Conservation (phyloP, 2,888 invertebrate species). For the Heteromurus nitidus region DNA sequence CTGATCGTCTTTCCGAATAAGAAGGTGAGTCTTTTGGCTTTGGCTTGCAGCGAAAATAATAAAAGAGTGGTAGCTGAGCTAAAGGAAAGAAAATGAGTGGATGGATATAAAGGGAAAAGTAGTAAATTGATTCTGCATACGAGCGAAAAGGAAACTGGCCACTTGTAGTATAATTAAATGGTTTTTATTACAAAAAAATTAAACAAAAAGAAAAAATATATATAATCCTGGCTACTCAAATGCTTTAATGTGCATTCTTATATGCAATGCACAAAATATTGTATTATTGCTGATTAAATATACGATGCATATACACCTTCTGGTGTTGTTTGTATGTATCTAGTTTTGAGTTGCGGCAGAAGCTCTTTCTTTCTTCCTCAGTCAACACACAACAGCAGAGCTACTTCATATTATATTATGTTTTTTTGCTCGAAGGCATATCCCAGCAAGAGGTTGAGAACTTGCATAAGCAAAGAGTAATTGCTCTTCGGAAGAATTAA, state of each 20-base stretch:
- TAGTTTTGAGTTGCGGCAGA: conserved; percentile 38
- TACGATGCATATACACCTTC: neutral
- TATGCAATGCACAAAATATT: neutral
- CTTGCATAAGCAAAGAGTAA: conserved; percentile 56
- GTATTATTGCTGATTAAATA: neutral
- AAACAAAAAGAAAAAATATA: conserved; percentile 8
- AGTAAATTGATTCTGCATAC: conserved; percentile 41
- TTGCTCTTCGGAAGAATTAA: conserved; percentile 59
- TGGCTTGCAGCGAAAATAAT: conserved; percentile 28
- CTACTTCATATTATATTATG: conserved; percentile 56
- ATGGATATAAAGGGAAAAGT: conserved; percentile 28
- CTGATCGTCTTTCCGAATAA: conserved; percentile 9
- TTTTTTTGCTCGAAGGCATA: conserved; percentile 46
- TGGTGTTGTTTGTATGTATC: neutral
- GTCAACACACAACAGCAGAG: conserved; percentile 3
- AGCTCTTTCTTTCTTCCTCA: conserved; percentile 35
- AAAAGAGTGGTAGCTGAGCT: neutral
- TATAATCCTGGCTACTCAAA: neutral
- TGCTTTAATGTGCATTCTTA: neutral
- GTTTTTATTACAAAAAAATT: conserved; percentile 36
- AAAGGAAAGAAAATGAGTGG: neutral
- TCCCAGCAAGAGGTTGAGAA: conserved; percentile 52
- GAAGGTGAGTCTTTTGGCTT: no score
- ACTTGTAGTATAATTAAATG: conserved; percentile 42
- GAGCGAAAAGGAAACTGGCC: conserved; percentile 25